These are phyloP conservation scores for Schlechtendalia chinensis DNA, from an alignment of 1,140 invertebrate genomes.

Conservation along the genomic window DNA sequence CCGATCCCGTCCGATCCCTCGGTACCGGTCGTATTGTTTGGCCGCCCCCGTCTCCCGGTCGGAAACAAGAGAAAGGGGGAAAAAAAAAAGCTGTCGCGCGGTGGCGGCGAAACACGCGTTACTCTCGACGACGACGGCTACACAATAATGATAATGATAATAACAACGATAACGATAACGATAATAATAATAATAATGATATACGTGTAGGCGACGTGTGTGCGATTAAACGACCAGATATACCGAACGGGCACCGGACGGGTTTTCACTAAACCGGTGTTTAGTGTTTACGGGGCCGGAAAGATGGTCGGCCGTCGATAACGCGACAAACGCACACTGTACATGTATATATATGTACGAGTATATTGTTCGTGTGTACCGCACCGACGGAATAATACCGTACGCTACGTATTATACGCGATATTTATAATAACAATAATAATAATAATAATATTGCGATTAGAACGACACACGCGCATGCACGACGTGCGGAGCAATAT, in stretches of 20 bases:
- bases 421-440: background rate
- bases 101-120: slow-evolving; percentile 4
- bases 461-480: no score
- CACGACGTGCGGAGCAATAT: no score
- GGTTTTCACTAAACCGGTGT: slow-evolving; percentile 49
- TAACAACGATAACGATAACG: background rate
- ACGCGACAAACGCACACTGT: background rate
- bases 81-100: slow-evolving; percentile 11
- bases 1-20: no score
- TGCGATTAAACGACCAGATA: slow-evolving; percentile 44
- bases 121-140: background rate
- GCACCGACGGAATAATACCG: no score
- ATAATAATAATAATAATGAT: background rate
- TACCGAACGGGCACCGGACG: slow-evolving; percentile 32
- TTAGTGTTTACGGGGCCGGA: slow-evolving; percentile 43
- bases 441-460: no score
- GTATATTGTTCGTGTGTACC: no score
- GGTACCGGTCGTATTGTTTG: no score
- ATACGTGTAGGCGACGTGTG: slow-evolving; percentile 11
- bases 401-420: background rate
- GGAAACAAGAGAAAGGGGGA: no score
- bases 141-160: no score
- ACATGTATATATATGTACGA: no score
- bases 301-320: slow-evolving; percentile 39
- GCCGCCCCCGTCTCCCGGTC: no score